These are phyloP conservation scores for Alouatta palliata DNA, from an alignment of 2,113 vertebrate genomes.

Conservation along the genomic window DNA sequence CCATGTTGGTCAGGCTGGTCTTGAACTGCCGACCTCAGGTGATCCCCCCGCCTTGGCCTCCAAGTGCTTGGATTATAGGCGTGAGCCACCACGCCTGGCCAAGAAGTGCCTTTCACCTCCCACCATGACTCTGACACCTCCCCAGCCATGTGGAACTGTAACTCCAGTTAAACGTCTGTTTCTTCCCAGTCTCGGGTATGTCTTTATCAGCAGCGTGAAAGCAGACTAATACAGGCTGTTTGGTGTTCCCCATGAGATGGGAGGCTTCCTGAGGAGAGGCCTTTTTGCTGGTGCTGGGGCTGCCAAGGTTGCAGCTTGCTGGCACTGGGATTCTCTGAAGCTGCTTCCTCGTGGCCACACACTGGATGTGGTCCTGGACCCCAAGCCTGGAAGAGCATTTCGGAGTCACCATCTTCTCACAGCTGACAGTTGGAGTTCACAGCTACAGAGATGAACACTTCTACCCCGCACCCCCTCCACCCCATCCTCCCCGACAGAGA, in stretches of 20 bases:
- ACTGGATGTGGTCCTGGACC: not conserved
- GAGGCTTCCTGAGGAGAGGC: not conserved
- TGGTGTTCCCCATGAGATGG: not conserved
- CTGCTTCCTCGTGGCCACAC: not conserved
- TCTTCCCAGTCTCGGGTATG: too few relatives aligned
- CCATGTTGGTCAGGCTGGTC: too few relatives aligned
- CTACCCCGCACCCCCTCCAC: not conserved
- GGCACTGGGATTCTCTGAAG: not conserved
- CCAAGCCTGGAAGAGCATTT: not conserved
- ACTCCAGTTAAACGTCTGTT: too few relatives aligned
- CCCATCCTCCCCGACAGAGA: not conserved
- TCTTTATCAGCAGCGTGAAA: too few relatives aligned
- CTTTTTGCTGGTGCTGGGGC: not conserved
- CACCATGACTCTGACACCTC: too few relatives aligned
- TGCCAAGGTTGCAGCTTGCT: accelerated
- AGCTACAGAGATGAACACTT: not conserved
- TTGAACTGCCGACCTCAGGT: too few relatives aligned
- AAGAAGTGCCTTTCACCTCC: too few relatives aligned
- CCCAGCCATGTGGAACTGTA: too few relatives aligned
- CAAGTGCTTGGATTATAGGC: too few relatives aligned
- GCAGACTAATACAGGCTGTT: not conserved
- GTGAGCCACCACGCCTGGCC: too few relatives aligned
- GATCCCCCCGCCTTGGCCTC: too few relatives aligned
- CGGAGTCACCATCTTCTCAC: not conserved
- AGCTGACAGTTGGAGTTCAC: not conserved